Evolutionary conservation across 2,113 vertebrate genomes (phyloP).

Genomic region (Isurus oxyrinchus): DNA sequence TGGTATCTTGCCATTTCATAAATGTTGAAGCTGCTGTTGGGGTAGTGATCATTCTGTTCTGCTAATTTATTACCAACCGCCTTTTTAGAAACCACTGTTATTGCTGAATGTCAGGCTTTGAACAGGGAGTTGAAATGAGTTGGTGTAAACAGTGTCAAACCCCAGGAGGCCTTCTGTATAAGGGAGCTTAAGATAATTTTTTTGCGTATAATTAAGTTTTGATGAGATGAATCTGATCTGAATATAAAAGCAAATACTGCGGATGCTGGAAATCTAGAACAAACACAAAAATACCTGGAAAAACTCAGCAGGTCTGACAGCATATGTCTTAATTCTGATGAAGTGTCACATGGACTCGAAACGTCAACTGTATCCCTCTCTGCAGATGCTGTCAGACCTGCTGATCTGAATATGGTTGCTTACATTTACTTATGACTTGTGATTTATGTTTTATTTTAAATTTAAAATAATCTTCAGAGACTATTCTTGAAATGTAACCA

Average conservation of each 20-base stretch:
- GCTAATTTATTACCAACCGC: neutral
- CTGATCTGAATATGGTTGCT: neutral
- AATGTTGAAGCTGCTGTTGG: neutral
- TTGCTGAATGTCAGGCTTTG: neutral
- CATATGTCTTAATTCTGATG: no score
- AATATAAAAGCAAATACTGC: neutral
- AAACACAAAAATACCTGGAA: no score
- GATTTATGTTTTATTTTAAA: neutral
- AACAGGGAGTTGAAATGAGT: neutral
- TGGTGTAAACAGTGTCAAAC: neutral
- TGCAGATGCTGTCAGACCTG: no score
- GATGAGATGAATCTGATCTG: neutral
- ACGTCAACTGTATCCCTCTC: no score
- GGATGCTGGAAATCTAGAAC: no score
- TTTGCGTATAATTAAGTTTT: neutral
- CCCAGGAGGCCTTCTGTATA: neutral
- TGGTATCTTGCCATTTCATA: neutral
- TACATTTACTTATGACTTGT: neutral
- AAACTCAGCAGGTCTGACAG: no score
- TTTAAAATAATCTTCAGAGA: neutral
- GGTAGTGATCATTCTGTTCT: neutral
- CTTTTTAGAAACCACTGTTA: neutral
- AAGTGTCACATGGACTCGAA: no score
- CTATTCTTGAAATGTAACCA: no score
- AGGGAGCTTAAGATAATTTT: neutral